Evolutionary conservation across 1,140 invertebrate genomes (phyloP).

Genomic region (Limonius californicus): DNA sequence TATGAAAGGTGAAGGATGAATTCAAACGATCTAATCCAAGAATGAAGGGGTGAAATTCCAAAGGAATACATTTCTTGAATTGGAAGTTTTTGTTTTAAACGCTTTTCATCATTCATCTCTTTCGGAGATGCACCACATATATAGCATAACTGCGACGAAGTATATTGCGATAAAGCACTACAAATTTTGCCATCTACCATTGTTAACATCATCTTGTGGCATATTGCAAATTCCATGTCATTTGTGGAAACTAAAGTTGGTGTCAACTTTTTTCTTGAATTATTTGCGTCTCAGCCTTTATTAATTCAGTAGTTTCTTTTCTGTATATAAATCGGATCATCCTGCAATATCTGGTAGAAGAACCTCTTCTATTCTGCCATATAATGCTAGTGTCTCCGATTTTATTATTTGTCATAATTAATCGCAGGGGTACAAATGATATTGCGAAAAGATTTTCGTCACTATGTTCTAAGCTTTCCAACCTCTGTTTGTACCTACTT

Average conservation of each 20-base stretch:
- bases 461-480: constrained; percentile 24
- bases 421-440: constrained; percentile 36
- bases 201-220: not conserved
- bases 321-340: constrained; percentile 32
- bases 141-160: constrained; percentile 1
- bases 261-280: not conserved
- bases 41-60: constrained; percentile 14
- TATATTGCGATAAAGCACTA: constrained; percentile 13
- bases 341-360: constrained; percentile 41
- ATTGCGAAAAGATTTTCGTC: constrained; percentile 31
- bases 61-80: not conserved
- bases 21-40: constrained; percentile 13
- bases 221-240: no score
- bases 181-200: constrained; percentile 13
- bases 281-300: not conserved
- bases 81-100: not conserved
- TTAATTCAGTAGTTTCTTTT: not conserved
- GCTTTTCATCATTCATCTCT: not conserved
- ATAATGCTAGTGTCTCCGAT: constrained; percentile 23
- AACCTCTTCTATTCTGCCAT: constrained; percentile 42
- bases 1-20: constrained; percentile 13
- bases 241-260: not conserved
- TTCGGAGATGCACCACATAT: constrained; percentile 12
- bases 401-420: constrained; percentile 11
- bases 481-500: constrained; percentile 40